Evolutionary conservation across 2,888 invertebrate genomes (phyloP).

Genomic region (Papilio protenor): DNA sequence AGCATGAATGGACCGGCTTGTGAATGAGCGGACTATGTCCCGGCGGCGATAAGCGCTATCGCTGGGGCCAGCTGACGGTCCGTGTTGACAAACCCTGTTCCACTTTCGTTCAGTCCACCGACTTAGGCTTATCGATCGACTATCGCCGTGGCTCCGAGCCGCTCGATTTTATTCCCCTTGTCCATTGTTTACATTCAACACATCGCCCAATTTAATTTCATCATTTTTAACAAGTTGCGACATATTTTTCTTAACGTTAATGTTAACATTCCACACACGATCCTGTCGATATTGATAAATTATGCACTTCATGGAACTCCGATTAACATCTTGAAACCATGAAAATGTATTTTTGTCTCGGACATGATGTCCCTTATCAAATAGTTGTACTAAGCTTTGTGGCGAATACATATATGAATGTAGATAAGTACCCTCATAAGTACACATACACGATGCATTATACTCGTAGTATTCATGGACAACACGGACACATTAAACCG

Average conservation of each 20-base stretch:
- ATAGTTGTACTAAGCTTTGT: neutral
- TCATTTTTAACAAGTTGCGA: slow-evolving; percentile 16
- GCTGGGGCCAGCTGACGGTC: slow-evolving; percentile 81
- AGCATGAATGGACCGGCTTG: slow-evolving; percentile 81
- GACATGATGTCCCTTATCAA: neutral
- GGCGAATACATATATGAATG: neutral
- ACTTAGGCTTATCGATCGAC: slow-evolving; percentile 74
- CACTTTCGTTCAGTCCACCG: slow-evolving; percentile 73
- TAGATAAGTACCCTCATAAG: neutral
- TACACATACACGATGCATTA: neutral
- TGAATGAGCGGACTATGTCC: slow-evolving; percentile 84
- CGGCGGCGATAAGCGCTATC: slow-evolving; percentile 81
- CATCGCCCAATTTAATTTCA: slow-evolving; percentile 17
- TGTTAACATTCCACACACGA: too few species aligned
- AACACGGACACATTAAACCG: neutral
- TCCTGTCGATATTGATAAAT: neutral
- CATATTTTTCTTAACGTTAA: neutral
- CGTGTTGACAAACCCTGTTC: slow-evolving; percentile 83
- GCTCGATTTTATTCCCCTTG: slow-evolving; percentile 48
- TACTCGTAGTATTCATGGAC: neutral
- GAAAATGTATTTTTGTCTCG: neutral
- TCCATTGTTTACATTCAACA: slow-evolving; percentile 36
- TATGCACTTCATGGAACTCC: neutral
- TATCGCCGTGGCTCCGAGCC: slow-evolving; percentile 56
- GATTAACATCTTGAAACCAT: neutral